phyloP scores from a whole-genome alignment of 1,140 invertebrate genomes.

The Drosophila albomicans region DNA sequence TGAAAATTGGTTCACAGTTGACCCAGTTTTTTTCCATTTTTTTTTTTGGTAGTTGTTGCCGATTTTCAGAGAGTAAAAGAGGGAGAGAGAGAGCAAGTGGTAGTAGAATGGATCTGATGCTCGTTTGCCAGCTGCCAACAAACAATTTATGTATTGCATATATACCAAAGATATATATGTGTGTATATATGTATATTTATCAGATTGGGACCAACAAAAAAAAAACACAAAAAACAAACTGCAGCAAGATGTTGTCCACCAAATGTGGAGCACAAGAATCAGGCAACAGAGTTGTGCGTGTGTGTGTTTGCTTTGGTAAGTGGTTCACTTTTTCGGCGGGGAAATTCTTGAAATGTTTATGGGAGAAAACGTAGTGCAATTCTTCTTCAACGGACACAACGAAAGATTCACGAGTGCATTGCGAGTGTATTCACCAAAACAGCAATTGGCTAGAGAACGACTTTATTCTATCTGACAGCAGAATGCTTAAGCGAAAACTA shows the following conservation, averaged over 20 bases:
- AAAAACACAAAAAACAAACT: slow-evolving; percentile 22
- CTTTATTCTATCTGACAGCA: background rate
- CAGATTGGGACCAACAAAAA: slow-evolving; percentile 53
- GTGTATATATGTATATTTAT: slow-evolving; percentile 13
- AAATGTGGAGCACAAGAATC: slow-evolving; percentile 40
- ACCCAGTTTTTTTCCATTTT: slow-evolving; percentile 67
- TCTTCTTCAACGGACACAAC: background rate
- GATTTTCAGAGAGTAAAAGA: slow-evolving; percentile 15
- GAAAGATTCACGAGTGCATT: slow-evolving; percentile 18
- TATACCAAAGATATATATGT: background rate
- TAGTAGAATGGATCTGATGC: slow-evolving; percentile 52
- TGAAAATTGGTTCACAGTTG: slow-evolving; percentile 76
- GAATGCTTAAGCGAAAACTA: background rate
- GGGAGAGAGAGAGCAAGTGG: slow-evolving; percentile 6
- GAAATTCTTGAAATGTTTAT: slow-evolving; percentile 37
- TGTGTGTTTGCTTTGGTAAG: slow-evolving; percentile 8
- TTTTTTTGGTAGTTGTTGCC: slow-evolving; percentile 54
- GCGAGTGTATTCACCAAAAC: background rate
- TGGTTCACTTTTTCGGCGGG: slow-evolving; percentile 23
- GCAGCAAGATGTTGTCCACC: slow-evolving; percentile 37
- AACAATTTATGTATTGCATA: slow-evolving; percentile 17
- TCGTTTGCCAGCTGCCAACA: slow-evolving; percentile 49
- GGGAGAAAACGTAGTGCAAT: slow-evolving; percentile 31
- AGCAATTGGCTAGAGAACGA: background rate
- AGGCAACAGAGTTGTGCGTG: slow-evolving; percentile 9